Evolutionary conservation across 2,797 vertebrate species (phyloP).

Genomic region (Acestrorhynchus altus): DNA sequence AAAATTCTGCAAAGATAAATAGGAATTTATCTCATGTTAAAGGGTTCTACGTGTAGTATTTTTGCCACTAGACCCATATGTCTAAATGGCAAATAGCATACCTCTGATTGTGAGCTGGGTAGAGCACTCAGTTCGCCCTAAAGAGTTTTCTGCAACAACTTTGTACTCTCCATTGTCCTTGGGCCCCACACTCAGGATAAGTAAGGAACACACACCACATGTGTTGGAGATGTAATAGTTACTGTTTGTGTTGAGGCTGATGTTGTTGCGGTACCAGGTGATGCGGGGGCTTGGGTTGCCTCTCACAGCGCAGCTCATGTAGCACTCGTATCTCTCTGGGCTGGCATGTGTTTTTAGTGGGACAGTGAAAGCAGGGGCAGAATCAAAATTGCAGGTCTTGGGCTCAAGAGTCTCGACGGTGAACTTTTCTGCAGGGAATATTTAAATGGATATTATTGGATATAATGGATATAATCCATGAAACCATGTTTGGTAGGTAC

Average conservation of each 20-base stretch:
- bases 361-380: conserved; percentile 80
- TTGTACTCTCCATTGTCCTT: conserved; percentile 84
- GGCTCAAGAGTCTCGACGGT: conserved; percentile 56
- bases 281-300: conserved; percentile 82
- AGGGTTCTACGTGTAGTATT: too few relatives aligned
- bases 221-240: conserved; percentile 83
- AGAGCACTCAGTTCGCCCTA: conserved; percentile 78
- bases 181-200: conserved; percentile 78
- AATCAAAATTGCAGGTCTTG: conserved; percentile 72
- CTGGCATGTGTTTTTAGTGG: conserved; percentile 80
- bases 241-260: conserved; percentile 80
- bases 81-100: conserved; percentile 61
- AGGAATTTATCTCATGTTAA: too few relatives aligned
- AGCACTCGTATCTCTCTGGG: conserved; percentile 83
- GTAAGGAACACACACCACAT: conserved; percentile 88
- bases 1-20: background rate
- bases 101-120: conserved; percentile 83
- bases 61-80: too few relatives aligned
- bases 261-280: conserved; percentile 85
- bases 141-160: conserved; percentile 79
- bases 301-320: conserved; percentile 88
- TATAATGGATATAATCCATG: too few relatives aligned
- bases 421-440: conserved; percentile 60
- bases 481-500: too few relatives aligned
- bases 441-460: background rate